Conservation (phyloP, 2,797 vertebrate genomes). For the Cephalopachus bancanus region DNA sequence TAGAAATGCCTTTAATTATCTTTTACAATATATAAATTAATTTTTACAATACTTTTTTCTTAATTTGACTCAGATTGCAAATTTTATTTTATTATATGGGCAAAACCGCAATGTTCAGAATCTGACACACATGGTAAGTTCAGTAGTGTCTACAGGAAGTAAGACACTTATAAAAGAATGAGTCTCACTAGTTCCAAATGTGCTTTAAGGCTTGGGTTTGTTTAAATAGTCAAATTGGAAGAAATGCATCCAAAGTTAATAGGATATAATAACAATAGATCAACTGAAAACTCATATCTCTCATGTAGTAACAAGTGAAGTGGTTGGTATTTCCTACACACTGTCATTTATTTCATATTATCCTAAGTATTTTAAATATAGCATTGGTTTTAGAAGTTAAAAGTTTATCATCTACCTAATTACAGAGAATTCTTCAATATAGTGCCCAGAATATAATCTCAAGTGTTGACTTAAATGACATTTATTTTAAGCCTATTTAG, state of each 20-base stretch:
- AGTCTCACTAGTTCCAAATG: not conserved
- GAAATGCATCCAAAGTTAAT: not conserved
- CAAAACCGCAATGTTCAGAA: not conserved
- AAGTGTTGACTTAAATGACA: not conserved
- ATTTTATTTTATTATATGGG: not conserved
- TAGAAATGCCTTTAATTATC: not conserved
- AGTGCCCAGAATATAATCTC: not conserved
- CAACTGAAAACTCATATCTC: not conserved
- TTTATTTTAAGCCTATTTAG: not conserved
- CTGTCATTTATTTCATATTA: not conserved
- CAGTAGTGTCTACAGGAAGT: not conserved
- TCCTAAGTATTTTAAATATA: not conserved
- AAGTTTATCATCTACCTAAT: not conserved
- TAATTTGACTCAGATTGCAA: conserved; percentile 38
- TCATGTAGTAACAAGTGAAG: not conserved
- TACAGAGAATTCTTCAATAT: not conserved
- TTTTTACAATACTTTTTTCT: not conserved
- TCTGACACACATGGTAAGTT: not conserved
- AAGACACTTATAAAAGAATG: not conserved
- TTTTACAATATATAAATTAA: not conserved
- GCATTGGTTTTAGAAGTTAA: not conserved
- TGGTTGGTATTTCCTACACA: not conserved
- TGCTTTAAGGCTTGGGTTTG: not conserved
- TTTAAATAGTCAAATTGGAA: not conserved
- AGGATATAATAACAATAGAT: not conserved